Percentiles rank a stretch among this genome's conserved stretches.
phyloP scores from a whole-genome alignment of 2,113 vertebrate species.

The Tragelaphus buxtoni region DNA sequence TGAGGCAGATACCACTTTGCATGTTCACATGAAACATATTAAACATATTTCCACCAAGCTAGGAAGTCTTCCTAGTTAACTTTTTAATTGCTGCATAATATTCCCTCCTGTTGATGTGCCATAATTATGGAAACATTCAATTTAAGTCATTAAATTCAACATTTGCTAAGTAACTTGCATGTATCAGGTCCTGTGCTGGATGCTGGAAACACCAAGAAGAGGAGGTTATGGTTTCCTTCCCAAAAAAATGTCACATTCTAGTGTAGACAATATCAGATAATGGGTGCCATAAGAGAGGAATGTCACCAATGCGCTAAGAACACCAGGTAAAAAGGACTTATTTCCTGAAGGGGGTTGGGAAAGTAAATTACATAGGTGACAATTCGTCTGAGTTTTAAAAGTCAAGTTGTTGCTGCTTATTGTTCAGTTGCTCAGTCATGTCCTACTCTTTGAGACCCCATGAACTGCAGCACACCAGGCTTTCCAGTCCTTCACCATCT shows the following conservation, averaged over 20 bases:
- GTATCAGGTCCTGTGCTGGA: background rate
- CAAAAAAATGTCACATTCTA: background rate
- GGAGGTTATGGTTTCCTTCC: background rate
- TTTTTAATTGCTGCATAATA: slow-evolving; percentile 68
- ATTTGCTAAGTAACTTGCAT: background rate
- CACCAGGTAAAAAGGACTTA: background rate
- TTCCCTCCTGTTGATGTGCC: slow-evolving; percentile 55
- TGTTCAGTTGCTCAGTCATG: background rate
- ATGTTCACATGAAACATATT: slow-evolving; percentile 48
- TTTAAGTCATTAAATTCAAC: slow-evolving; percentile 61
- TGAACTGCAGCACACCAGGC: background rate
- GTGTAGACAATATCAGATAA: background rate
- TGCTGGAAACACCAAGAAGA: background rate
- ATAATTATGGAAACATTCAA: slow-evolving; percentile 66
- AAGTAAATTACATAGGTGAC: background rate
- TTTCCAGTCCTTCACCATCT: background rate
- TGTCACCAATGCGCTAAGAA: background rate
- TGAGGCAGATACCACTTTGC: slow-evolving; percentile 35
- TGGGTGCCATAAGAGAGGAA: background rate
- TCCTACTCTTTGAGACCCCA: background rate
- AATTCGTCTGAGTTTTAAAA: background rate
- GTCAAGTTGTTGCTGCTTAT: background rate
- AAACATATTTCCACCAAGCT: slow-evolving; percentile 28
- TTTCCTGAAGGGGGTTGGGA: background rate
- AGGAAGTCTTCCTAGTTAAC: slow-evolving; percentile 53